A percentile compares a stretch with the other conserved stretches of the same genome.
Evolutionary conservation across 2,113 vertebrate species (phyloP).

Genomic region (Paralichthys olivaceus): DNA sequence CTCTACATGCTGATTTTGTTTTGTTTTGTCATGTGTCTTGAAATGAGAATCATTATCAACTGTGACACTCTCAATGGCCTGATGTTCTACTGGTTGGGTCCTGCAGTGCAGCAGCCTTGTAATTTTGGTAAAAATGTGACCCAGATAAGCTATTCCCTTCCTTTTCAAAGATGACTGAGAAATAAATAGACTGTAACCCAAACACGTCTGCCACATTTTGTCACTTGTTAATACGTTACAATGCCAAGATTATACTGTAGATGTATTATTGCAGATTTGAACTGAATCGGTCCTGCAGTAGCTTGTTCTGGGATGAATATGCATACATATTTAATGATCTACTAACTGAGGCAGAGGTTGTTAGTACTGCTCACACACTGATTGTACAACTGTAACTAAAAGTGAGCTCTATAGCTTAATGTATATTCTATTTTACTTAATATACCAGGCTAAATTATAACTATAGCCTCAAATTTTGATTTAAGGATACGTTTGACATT

Average conservation of each 20-base stretch:
- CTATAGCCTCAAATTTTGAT: neutral
- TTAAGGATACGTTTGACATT: constrained; percentile 29
- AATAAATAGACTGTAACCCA: constrained; percentile 28
- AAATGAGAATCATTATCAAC: constrained; percentile 67
- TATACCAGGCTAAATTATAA: constrained; percentile 18
- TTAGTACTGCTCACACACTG: constrained; percentile 8
- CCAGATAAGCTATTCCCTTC: constrained; percentile 29
- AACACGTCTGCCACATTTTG: constrained; percentile 19
- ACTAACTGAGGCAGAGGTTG: constrained; percentile 5
- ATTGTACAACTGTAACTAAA: constrained; percentile 18
- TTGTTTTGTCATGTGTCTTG: constrained; percentile 64
- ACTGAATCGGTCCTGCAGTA: constrained; percentile 1
- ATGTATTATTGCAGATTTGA: constrained; percentile 17
- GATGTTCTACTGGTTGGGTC: constrained; percentile 28
- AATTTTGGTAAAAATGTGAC: constrained; percentile 37
- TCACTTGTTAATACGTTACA: constrained; percentile 5
- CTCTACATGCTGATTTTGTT: constrained; percentile 64
- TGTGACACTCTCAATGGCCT: constrained; percentile 47
- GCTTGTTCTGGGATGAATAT: constrained; percentile 18
- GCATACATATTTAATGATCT: constrained; percentile 35
- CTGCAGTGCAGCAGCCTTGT: constrained; percentile 18
- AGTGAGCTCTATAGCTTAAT: constrained; percentile 20
- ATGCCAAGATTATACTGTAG: neutral
- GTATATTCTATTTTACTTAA: constrained; percentile 1
- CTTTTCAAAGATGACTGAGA: constrained; percentile 16